Conservation (phyloP, 2,797 vertebrate species). For the Anas capensis region DNA sequence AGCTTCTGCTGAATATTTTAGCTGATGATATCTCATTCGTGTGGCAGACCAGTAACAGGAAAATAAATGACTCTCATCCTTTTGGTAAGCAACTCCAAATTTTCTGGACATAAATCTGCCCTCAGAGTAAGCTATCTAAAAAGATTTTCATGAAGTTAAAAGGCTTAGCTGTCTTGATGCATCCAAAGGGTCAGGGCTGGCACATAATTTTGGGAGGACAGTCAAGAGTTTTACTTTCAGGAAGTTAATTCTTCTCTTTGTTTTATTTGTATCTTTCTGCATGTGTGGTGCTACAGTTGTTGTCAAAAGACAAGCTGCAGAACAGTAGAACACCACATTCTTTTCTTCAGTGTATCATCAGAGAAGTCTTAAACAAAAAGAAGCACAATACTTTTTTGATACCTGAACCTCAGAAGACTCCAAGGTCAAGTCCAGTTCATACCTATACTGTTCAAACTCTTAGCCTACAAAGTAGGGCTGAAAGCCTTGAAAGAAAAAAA, state of each 20-base stretch:
- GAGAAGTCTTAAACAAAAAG: slow-evolving; percentile 8
- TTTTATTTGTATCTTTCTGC: slow-evolving; percentile 77
- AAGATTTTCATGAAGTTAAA: slow-evolving; percentile 84
- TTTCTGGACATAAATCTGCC: slow-evolving; percentile 87
- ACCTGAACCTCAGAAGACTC: slow-evolving; percentile 26
- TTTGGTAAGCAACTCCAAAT: slow-evolving; percentile 88
- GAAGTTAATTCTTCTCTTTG: slow-evolving; percentile 81
- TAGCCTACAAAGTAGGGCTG: slow-evolving; percentile 1
- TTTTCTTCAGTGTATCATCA: neutral
- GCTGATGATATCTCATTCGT: slow-evolving; percentile 86
- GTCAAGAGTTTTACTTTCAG: slow-evolving; percentile 75
- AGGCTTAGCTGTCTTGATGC: slow-evolving; percentile 76
- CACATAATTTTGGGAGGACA: slow-evolving; percentile 78
- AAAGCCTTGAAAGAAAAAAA: slow-evolving; percentile 20
- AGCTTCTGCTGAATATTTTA: slow-evolving; percentile 87
- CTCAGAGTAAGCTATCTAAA: slow-evolving; percentile 80
- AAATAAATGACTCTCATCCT: slow-evolving; percentile 90
- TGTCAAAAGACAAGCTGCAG: slow-evolving; percentile 49
- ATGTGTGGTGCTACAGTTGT: slow-evolving; percentile 42
- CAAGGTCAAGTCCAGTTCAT: slow-evolving; percentile 34
- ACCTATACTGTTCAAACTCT: neutral
- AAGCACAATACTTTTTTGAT: slow-evolving; percentile 42
- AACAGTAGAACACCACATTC: neutral
- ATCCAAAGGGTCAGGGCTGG: slow-evolving; percentile 79
- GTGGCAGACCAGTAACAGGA: slow-evolving; percentile 88